Conservation (phyloP, 92 coral and sea anemone species). For the Phenganax marumi region DNA sequence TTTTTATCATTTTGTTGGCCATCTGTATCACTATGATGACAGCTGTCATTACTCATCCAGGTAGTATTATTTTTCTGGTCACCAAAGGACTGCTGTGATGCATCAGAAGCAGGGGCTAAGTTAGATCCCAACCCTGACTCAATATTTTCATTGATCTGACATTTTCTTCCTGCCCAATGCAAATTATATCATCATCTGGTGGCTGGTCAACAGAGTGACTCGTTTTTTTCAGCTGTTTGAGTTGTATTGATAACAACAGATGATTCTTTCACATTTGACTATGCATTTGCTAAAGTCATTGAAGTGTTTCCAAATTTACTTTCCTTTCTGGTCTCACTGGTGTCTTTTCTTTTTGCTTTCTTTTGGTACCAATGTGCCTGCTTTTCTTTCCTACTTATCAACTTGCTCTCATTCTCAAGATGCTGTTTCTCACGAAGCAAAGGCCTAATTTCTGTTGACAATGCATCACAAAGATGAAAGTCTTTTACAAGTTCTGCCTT, state of each 20-base stretch:
- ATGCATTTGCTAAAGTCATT: slow-evolving; percentile 7
- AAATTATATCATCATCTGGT: too few relatives aligned
- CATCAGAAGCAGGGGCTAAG: not conserved
- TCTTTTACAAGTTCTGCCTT: slow-evolving; percentile 46
- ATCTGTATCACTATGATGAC: not conserved
- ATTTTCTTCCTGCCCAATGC: too few relatives aligned
- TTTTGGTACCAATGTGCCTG: slow-evolving; percentile 33
- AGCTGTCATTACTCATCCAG: not conserved
- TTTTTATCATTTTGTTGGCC: not conserved
- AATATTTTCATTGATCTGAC: not conserved
- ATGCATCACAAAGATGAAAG: slow-evolving; percentile 38
- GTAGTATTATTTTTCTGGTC: not conserved
- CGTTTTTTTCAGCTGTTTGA: slow-evolving; percentile 8
- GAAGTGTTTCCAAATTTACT: slow-evolving; percentile 30
- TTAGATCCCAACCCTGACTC: not conserved
- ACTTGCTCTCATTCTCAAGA: slow-evolving; percentile 28
- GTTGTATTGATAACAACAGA: not conserved
- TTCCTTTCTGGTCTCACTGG: slow-evolving; percentile 15
- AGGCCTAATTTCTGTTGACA: slow-evolving; percentile 18
- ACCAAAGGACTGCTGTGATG: not conserved
- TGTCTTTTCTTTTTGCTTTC: slow-evolving; percentile 38
- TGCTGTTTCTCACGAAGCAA: slow-evolving; percentile 25
- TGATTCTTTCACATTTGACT: not conserved
- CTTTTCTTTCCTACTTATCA: slow-evolving; percentile 12
- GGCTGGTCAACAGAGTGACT: not conserved